phyloP scores from a whole-genome alignment of 2,113 vertebrate genomes.

The Sebastes fasciatus region DNA sequence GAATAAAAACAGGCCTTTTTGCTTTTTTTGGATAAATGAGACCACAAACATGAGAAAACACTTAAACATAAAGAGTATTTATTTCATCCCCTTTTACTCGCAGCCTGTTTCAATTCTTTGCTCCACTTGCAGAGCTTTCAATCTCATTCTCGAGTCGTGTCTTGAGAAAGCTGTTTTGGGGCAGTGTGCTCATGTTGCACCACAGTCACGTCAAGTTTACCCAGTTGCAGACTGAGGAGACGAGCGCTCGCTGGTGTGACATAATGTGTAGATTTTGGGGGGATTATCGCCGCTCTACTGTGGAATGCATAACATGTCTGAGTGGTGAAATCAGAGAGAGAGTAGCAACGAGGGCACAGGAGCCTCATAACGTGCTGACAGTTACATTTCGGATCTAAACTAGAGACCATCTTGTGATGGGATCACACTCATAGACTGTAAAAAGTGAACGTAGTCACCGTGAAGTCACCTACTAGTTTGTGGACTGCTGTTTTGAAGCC shows the following conservation, averaged over 20 bases:
- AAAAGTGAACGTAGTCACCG: no score
- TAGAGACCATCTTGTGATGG: no score
- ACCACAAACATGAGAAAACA: constrained; percentile 1
- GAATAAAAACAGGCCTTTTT: not conserved
- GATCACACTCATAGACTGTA: no score
- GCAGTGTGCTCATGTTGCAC: constrained; percentile 2
- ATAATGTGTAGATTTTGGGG: constrained; percentile 39
- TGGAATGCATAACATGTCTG: constrained; percentile 66
- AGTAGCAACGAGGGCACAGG: constrained; percentile 6
- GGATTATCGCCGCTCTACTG: constrained; percentile 65
- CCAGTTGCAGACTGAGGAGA: constrained; percentile 6
- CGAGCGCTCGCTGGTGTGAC: constrained; percentile 37
- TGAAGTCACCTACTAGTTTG: no score
- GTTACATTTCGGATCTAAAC: constrained; percentile 29
- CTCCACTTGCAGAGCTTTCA: not conserved
- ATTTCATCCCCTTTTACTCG: not conserved
- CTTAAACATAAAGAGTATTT: not conserved
- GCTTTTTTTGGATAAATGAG: not conserved
- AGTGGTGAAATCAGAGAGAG: constrained; percentile 40
- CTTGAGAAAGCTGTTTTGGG: not conserved
- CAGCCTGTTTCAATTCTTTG: not conserved
- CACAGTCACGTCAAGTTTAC: constrained; percentile 3
- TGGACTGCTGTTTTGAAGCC: no score
- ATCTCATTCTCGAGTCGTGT: not conserved
- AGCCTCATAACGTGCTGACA: constrained; percentile 52